phyloP scores from a whole-genome alignment of 2,888 invertebrate species.

The Drosophila monieri region DNA sequence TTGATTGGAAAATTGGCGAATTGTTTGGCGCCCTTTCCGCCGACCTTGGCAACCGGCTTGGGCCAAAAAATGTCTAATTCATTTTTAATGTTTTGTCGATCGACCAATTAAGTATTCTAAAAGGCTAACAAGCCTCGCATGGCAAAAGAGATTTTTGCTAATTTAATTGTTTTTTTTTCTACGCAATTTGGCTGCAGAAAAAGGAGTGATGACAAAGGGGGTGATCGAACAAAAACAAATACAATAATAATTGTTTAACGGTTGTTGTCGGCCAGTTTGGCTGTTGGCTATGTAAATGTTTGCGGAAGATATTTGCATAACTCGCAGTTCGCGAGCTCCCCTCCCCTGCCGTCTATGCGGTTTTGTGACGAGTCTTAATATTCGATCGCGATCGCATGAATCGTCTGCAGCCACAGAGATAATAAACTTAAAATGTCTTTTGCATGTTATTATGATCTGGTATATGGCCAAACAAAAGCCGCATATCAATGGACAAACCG shows the following conservation, averaged over 20 bases:
- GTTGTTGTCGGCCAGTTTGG: conserved; percentile 45
- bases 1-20: conserved; percentile 17
- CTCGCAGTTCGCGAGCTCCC: conserved; percentile 46
- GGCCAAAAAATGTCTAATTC: conserved; percentile 26
- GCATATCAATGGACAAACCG: conserved; percentile 46
- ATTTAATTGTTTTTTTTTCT: conserved; percentile 45
- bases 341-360: not conserved
- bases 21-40: conserved; percentile 18
- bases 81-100: conserved; percentile 25
- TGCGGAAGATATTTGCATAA: conserved; percentile 77
- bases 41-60: conserved; percentile 15
- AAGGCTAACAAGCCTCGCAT: conserved; percentile 9
- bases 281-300: conserved; percentile 67
- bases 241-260: conserved; percentile 70
- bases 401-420: conserved; percentile 47
- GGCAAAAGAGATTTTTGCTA: conserved; percentile 25
- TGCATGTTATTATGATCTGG: conserved; percentile 57
- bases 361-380: conserved; percentile 1
- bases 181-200: conserved; percentile 39
- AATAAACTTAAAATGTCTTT: conserved; percentile 53
- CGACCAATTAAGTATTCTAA: conserved; percentile 39
- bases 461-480: conserved; percentile 48
- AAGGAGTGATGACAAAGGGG: conserved; percentile 3
- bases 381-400: conserved; percentile 35
- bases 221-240: conserved; percentile 46